A percentile compares a stretch with the other conserved stretches of the same genome.
phyloP scores from a whole-genome alignment of 2,113 vertebrate genomes.

The Heterochromis multidens region DNA sequence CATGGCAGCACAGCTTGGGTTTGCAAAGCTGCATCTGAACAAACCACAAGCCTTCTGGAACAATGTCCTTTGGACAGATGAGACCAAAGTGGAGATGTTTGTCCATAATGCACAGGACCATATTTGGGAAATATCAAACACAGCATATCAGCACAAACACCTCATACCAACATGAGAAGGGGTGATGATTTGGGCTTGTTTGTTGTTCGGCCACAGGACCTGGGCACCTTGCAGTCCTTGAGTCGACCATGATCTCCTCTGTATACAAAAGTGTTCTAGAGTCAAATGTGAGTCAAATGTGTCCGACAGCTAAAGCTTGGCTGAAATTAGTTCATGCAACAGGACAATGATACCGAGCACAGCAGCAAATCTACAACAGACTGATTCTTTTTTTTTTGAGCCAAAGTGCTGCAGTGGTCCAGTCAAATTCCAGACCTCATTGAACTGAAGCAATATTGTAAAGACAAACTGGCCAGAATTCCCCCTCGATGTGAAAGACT shows the following conservation, averaged over 20 bases:
- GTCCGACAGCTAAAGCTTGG: background rate
- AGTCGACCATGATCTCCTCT: background rate
- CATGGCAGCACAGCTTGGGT: background rate
- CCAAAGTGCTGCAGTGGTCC: background rate
- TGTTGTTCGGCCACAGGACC: fast-evolving
- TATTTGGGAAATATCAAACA: background rate
- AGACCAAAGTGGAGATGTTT: background rate
- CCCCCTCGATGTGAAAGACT: background rate
- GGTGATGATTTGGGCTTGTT: background rate
- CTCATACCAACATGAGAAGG: background rate
- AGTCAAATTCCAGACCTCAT: background rate
- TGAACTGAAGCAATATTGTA: fast-evolving
- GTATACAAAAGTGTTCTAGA: no score
- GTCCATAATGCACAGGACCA: background rate
- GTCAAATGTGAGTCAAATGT: background rate
- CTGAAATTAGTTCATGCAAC: fast-evolving
- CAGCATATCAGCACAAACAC: no score
- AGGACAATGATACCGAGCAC: fast-evolving
- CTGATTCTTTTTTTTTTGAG: no score
- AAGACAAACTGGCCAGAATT: background rate
- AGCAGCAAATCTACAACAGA: background rate
- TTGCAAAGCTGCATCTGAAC: background rate
- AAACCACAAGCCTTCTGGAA: background rate
- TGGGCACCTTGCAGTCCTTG: background rate
- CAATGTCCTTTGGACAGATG: background rate